Base-by-base conservation (phyloP, 1,140 invertebrate genomes). In the Trichonephila clavipes region DNA sequence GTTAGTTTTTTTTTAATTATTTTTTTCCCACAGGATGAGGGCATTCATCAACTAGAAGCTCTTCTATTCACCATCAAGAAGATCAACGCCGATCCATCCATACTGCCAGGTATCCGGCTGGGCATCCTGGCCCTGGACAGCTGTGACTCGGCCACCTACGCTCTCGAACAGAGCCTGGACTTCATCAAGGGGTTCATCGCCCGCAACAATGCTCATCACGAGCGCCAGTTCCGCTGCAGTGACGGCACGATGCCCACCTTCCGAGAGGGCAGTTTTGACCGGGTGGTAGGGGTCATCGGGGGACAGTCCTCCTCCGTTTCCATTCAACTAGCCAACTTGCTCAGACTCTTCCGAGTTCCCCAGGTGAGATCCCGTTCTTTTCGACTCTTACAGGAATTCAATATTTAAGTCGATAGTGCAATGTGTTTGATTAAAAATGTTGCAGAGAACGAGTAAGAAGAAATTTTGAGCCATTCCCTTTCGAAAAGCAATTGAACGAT, bases 151-250 rank as follows among this genome's bases (percentile, higher is more conserved):
- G 95, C 96, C 0, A 95, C 95, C 24, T 95, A 96, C 90, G 96
- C 96, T 7, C 95, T 97, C 21, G 96, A 97, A 69, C 96, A 96
- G 93, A 95, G 96, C 0, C 95, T 97, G 24, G 95, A 96, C 94
- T 97, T 97, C 94, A 95, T 97, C 16, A 97, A 97, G 96, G 96
- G 96, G 24, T 96, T 96, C 93, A 96, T 97, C 21, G 96, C 96
- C 8, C 96, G 96, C 58, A 95, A 95, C 40, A 96, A 96, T 92
- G 95, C 96, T 24, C 96, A 96, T 94, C 96, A 96, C 94, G 94
- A 94, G 4, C n/a, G 81, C 18, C 96, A 96, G 93, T 97, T 96
- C 92, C 95, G 95, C 8, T 97, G 96, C 94, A 51, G 81, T 16
- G 96, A 96, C 89, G 96, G 96, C 7, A 95, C 95, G 58, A 82